Evolutionary conservation across 2,113 vertebrate species (phyloP), one percentile per base, ranked within the genome.

Genomic region (Chroicocephalus ridibundus): DNA sequence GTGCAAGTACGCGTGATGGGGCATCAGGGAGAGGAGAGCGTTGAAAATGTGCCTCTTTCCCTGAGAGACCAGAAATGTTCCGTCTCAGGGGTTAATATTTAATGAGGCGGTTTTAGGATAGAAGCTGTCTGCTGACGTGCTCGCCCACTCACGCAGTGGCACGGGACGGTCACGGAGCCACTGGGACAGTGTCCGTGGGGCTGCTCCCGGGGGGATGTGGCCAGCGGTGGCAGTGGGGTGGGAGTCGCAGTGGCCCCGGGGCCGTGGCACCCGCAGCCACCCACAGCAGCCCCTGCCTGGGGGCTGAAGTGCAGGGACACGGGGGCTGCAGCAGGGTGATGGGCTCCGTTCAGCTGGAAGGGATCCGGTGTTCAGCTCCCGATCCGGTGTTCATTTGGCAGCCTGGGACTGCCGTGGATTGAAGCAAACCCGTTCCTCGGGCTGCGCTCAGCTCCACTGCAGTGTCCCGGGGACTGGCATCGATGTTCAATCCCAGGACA

Each of bases 1-100:
- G 49, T 11, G 64, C 40, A 8, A 16, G n/a, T 27, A 21, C 6
- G 24, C 9, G 66, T 87, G 93, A 52, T 4, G 2, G 36, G 20
- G 60, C 36, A 11, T 1, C 31, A 1, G 62, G 89, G 55, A 34
- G 3, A 34, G 61, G 29, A 54, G 74, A 61, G 86, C 66, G 3
- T 3, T 22, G 76, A 31, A 52, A 66, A 69, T 34, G 86, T n/a
- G 71, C 61, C 54, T 86, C 82, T 70, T 83, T 61, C 87, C 92
- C 93, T 16, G 92, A 15, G 82, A 91, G 70, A 91, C 57, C 90
- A 5, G 11, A 89, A 82, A 47, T 21, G 92, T 88, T 93, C 8
- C 4, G 2, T 88, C 80, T 94, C 94, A 22, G 57, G 82, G 74
- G 92, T 97, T 94, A 97, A 96, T 98, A 91, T 96, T 98, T 95